Evolutionary conservation across 2,113 vertebrate genomes (phyloP).

Genomic region (Electrona antarctica): DNA sequence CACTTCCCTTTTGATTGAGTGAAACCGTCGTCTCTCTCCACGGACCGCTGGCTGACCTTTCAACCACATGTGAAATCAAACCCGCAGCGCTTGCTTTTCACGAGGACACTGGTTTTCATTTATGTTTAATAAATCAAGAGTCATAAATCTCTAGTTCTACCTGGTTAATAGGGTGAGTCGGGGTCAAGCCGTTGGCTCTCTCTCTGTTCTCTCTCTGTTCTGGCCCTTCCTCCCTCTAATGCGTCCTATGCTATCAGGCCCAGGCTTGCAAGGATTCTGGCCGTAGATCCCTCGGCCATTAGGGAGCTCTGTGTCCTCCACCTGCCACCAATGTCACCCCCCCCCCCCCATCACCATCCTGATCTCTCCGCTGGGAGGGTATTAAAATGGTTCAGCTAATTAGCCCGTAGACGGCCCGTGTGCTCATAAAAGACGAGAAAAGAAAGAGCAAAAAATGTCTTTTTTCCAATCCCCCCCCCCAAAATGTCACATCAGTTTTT

Average conservation of each 20-base stretch:
- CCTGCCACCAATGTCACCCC: constrained; percentile 81
- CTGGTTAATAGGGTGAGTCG: constrained; percentile 81
- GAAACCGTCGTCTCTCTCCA: constrained; percentile 73
- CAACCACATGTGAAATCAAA: constrained; percentile 63
- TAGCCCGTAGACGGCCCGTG: constrained; percentile 76
- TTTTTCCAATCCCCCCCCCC: constrained; percentile 36
- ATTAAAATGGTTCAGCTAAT: constrained; percentile 90
- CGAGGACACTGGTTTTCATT: constrained; percentile 81
- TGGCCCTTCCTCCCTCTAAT: constrained; percentile 74
- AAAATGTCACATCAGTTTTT: constrained; percentile 48
- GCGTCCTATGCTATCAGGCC: constrained; percentile 55
- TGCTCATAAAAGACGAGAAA: constrained; percentile 24
- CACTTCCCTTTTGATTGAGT: constrained; percentile 64
- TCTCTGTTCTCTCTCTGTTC: constrained; percentile 74
- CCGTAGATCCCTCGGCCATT: constrained; percentile 77
- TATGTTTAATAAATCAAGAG: constrained; percentile 80
- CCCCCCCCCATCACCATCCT: constrained; percentile 64
- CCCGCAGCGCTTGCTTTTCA: constrained; percentile 70
- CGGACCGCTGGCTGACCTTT: constrained; percentile 77
- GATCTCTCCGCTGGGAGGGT: constrained; percentile 77
- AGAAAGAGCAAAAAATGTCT: not conserved
- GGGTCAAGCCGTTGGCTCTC: constrained; percentile 82
- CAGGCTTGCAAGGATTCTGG: constrained; percentile 72
- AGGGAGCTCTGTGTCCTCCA: constrained; percentile 82
- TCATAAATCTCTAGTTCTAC: constrained; percentile 74